phyloP scores from a whole-genome alignment of 2,113 vertebrate genomes.

The Melospiza georgiana region DNA sequence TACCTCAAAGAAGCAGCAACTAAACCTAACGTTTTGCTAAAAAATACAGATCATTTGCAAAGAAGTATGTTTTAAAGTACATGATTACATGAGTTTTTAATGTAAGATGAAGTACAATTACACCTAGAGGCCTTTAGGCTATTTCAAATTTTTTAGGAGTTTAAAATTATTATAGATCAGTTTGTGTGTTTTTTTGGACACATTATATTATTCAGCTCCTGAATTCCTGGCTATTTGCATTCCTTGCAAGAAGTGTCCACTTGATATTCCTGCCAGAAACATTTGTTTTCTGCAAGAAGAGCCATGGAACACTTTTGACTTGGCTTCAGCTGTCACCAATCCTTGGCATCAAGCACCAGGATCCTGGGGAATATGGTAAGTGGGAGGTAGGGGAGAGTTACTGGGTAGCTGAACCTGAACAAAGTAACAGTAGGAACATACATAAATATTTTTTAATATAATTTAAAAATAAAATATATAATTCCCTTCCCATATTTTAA shows the following conservation, averaged over 20 bases:
- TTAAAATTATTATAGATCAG: neutral
- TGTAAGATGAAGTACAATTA: neutral
- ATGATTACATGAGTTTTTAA: neutral
- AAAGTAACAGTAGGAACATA: neutral
- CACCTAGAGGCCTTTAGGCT: neutral
- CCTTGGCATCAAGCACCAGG: neutral
- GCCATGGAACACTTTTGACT: neutral
- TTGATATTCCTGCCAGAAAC: neutral
- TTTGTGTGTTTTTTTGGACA: rapidly evolving
- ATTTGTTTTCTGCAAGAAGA: neutral
- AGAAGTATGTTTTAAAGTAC: neutral
- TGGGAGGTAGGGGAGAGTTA: neutral
- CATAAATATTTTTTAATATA: neutral
- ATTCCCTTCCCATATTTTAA: neutral
- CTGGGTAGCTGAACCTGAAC: neutral
- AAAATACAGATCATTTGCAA: neutral
- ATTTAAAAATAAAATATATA: neutral
- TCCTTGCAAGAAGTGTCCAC: neutral
- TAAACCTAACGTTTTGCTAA: neutral
- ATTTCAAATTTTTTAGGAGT: neutral
- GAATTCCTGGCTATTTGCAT: neutral
- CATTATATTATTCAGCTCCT: neutral
- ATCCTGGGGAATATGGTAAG: neutral
- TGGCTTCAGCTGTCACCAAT: neutral
- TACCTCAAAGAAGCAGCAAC: neutral